Conservation (phyloP, 1,140 invertebrate genomes). For the Diorhabda sublineata region DNA sequence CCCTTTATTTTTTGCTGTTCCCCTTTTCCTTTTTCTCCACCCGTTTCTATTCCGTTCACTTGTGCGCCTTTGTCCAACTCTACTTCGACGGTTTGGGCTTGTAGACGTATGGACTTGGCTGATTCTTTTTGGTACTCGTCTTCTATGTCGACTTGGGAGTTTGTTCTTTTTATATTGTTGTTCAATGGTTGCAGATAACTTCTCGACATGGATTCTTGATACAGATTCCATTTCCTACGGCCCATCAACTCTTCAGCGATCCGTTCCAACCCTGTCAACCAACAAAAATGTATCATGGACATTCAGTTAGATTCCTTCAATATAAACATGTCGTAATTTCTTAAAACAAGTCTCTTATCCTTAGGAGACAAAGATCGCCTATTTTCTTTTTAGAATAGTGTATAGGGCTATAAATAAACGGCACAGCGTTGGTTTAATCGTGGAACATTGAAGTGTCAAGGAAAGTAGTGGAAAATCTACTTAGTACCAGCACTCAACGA, state of each 20-base stretch:
- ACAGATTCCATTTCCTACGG: slow-evolving; percentile 88
- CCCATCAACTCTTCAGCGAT: slow-evolving; percentile 94
- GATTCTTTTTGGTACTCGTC: slow-evolving; percentile 33
- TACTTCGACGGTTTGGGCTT: slow-evolving; percentile 24
- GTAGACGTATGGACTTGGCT: slow-evolving; percentile 27
- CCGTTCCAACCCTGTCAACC: slow-evolving; percentile 79
- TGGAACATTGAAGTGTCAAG: too few relatives aligned
- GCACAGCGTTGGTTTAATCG: too few relatives aligned
- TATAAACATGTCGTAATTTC: too few relatives aligned
- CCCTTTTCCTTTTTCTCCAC: slow-evolving; percentile 26
- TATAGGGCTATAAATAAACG: too few relatives aligned
- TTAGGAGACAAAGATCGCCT: too few relatives aligned
- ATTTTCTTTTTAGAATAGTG: too few relatives aligned
- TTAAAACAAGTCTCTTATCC: too few relatives aligned
- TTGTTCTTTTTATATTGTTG: slow-evolving; percentile 45
- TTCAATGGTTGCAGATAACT: slow-evolving; percentile 51
- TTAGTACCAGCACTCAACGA: too few relatives aligned
- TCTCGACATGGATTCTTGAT: slow-evolving; percentile 74
- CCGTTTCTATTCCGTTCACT: slow-evolving; percentile 43
- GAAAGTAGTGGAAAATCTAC: too few relatives aligned
- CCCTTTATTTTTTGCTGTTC: slow-evolving; percentile 23
- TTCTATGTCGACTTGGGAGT: slow-evolving; percentile 36
- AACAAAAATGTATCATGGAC: neutral
- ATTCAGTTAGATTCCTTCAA: too few relatives aligned
- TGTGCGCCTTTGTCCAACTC: slow-evolving; percentile 22